phyloP scores from a whole-genome alignment of 2,113 vertebrate species.

The Erpornis zantholeuca region DNA sequence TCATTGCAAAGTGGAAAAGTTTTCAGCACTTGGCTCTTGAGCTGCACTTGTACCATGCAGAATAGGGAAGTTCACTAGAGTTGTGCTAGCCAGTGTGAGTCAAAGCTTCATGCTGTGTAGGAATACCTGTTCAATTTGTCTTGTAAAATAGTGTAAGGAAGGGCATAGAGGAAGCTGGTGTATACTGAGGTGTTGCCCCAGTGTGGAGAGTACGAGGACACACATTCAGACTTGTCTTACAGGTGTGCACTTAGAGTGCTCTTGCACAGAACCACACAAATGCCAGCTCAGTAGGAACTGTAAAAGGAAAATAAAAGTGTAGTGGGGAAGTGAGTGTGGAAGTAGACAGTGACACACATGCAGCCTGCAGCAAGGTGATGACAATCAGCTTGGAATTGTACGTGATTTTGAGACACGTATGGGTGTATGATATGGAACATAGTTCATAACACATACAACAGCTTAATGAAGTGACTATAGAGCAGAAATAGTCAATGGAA shows the following conservation, averaged over 20 bases:
- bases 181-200: background rate
- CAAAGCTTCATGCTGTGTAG: background rate
- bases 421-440: background rate
- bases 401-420: background rate
- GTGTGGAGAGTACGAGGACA: background rate
- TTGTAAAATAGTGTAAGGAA: background rate
- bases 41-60: background rate
- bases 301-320: background rate
- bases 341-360: accelerated
- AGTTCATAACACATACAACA: background rate
- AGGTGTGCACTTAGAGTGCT: background rate
- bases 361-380: background rate
- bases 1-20: background rate
- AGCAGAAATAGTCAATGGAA: background rate
- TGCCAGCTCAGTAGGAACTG: background rate
- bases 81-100: background rate
- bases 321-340: background rate
- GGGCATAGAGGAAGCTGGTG: background rate
- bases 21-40: background rate
- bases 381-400: background rate
- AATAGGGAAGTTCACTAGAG: background rate
- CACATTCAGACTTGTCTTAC: background rate
- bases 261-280: background rate
- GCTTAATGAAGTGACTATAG: background rate
- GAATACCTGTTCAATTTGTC: background rate